phyloP scores from a whole-genome alignment of 2,888 invertebrate genomes.

The Cephalotes varians region DNA sequence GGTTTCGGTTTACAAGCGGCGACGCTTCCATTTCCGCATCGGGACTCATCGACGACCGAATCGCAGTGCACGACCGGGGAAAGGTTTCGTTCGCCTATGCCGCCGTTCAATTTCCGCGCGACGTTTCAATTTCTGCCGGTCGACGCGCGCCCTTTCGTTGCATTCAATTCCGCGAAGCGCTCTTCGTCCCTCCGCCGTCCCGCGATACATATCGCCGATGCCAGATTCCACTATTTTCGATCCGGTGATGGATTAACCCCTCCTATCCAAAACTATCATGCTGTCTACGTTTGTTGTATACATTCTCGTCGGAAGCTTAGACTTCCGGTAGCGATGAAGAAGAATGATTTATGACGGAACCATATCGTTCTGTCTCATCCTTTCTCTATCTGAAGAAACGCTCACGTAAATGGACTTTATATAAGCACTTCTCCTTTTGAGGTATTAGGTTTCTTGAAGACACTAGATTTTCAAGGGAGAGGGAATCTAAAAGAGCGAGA shows the following conservation, averaged over 20 bases:
- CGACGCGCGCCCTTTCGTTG: conserved; percentile 41
- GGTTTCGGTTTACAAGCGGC: conserved; percentile 65
- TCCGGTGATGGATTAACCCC: conserved; percentile 46
- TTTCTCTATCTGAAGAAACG: conserved; percentile 5
- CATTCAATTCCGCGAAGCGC: conserved; percentile 44
- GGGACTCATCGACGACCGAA: conserved; percentile 13
- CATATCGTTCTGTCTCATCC: conserved; percentile 6
- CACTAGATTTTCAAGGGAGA: background rate
- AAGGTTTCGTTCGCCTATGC: conserved; percentile 60
- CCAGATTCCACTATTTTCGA: conserved; percentile 45
- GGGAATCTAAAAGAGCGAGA: background rate
- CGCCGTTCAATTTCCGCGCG: conserved; percentile 73
- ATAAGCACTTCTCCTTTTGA: conserved; percentile 11
- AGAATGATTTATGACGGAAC: conserved; percentile 38
- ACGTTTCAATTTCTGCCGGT: conserved; percentile 73
- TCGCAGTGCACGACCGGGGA: conserved; percentile 30
- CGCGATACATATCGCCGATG: conserved; percentile 8
- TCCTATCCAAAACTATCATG: conserved; percentile 43
- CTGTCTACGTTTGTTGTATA: conserved; percentile 33
- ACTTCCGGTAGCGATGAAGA: conserved; percentile 45
- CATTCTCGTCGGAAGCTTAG: conserved; percentile 25
- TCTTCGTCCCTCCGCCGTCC: background rate
- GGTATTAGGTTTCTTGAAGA: conserved; percentile 7
- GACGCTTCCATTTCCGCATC: conserved; percentile 70
- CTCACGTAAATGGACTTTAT: conserved; percentile 19